Base-by-base conservation (phyloP, 2,113 vertebrate species). In the Phyllostomus hastatus region DNA sequence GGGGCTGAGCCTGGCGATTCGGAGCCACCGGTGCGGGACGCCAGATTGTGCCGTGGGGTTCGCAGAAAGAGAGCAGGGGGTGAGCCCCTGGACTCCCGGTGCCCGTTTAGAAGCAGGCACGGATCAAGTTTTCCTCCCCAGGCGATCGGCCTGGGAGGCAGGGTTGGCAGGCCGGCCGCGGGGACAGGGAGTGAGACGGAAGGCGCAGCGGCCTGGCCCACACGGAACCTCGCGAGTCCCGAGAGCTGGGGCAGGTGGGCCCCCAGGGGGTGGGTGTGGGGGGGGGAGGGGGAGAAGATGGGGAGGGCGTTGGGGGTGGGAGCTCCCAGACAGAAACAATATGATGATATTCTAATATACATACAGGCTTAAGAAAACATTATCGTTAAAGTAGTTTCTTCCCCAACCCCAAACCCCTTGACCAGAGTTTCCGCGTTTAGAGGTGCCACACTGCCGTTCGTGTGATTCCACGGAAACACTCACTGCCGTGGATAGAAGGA, bases 31-130 rank as follows among this genome's bases (percentile, higher is more conserved):
- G 24, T 46, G 7, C 17, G 6, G 6, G 54, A 78, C 54, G 26
- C 3, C 61, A 70, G 54, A 70, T 1, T 14, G 0, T 54, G n/a
- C 10, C 15, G 11, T 3, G 8, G 6, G 19, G 10, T 2, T 64
- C 38, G 46, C 5, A 46, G 35, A 35, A 83, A 48, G 43, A 91
- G 64, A 73, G 26, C 8, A 24, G 22, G 35, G 72, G 24, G 26
- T 31, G 87, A 73, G 72, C 38, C 48, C 24, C 38, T 88, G 17
- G 50, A 7, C 16, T 85, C 35, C 20, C 33, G 31, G 11, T 26
- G 87, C 22, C 59, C 19, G 15, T 67, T 90, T 91, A 38, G 43
- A 41, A 54, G 64, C 24, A 61, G 52, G 38, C 9, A 4, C 41
- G 35, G 38, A 43, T 41, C 12, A 86, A 31, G 22, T 46, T 78